Base-by-base conservation (phyloP, 2,113 vertebrate genomes). In the Todiramphus saurophagus region DNA sequence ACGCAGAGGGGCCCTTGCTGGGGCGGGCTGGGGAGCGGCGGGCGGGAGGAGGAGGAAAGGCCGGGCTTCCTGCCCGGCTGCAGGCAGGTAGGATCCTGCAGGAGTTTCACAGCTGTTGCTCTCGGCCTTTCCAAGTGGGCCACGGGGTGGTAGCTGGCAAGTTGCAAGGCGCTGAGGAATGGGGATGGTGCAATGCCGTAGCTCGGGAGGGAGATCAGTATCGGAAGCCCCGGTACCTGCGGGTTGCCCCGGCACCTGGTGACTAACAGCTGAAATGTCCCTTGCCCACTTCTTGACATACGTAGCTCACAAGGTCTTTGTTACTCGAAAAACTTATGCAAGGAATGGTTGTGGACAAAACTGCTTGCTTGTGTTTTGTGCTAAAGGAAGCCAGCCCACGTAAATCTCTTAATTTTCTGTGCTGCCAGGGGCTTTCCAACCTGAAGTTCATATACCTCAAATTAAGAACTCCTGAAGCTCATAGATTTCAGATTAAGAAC, bases 271-370 rank as follows among this genome's bases (percentile, higher is more conserved):
- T 14, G 30, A 25, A 77, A 31, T 7, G 11, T 35, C 59, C 55
- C 44, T 68, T 25, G 8, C 33, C 6, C 23, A n/a, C 53, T 20
- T 56, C 62, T 64, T 2, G 18, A 23, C 16, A 21, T 19, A 2
- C 0, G 5, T 39, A 19, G n/a, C 25, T 78, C 0, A 1, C 2
- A 4, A 50, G 53, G 23, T 44, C n/a, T 70, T 30, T 31, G 66
- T 48, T 85, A 3, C 16, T 13, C 17, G 14, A 37, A 46, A 63
- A 68, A 39, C 12, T 13, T 20, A 35, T 41, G 33, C 59, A 35
- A 15, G 43, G 43, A 81, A 10, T 1, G 25, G 14, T 33, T 19
- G 16, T 56, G 46, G 17, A 28, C 31, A 41, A 24, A 78, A 27
- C 3, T 3, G 24, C 18, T 23, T 1, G 1, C 16, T 80, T 39